Base-by-base conservation (phyloP, 2,888 invertebrate species). In the Cataglyphis cursor region DNA sequence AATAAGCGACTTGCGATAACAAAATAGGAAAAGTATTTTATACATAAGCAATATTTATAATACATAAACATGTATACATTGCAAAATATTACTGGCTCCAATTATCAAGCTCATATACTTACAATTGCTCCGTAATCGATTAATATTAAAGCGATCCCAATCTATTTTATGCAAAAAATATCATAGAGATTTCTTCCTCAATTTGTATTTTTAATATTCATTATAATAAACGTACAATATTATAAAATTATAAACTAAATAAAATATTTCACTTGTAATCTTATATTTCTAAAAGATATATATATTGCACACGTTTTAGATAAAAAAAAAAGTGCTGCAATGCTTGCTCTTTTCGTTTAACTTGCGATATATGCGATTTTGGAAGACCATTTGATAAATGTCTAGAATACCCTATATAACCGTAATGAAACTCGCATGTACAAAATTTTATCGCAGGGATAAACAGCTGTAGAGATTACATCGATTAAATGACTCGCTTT, bases 101-200 rank as follows among this genome's bases (percentile, higher is more conserved):
- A 70, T 24, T 72, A 35, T 6, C 12, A 70, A 70, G 57, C 38
- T 35, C 10, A n/a, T 54, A 72, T 72, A 72, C 72, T 72, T 72
- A 72, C 38, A 72, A 3, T 18, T 72, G 10, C 18, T 57, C 24
- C 54, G 6, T 28, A 9, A 18, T 72, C 15, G 4, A 12, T 54
- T 24, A 38, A 48, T 57, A 68, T 68, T 12, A 72, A 72, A 72
- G 24, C 24, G 24, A 38, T 15, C 5, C 10, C 8, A 1, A 70
- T 54, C 15, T 70, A 24, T 35, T 35, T 24, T 21, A 35, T 5
- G 5, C 6, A 18, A 70, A 51, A 48, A 21, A 2, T 48, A 48
- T 38, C 38, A 24, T 15, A n/a, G 31, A n/a, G 1, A 18, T 0
- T 44, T n/a, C 66, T n/a, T 3, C 48, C 28, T 5, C 10, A 28